phyloP scores from a whole-genome alignment of 2,888 invertebrate species.

The Caenorhabditis wallacei region DNA sequence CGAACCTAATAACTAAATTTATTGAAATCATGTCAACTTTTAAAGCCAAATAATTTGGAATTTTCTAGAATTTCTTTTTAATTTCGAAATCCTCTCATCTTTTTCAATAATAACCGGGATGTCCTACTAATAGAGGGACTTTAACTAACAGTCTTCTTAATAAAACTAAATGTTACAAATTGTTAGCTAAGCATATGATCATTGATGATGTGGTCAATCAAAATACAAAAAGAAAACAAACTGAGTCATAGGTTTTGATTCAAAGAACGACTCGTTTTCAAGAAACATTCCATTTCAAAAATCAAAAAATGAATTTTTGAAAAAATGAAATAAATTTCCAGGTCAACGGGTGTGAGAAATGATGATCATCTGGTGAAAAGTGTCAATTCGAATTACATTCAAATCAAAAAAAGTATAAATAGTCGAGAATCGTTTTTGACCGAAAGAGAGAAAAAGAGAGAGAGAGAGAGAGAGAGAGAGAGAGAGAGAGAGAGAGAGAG shows the following conservation, averaged over 20 bases:
- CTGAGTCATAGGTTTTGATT: neutral
- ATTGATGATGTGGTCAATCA: neutral
- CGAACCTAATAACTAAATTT: too few species aligned
- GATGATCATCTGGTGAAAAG: neutral
- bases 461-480: neutral
- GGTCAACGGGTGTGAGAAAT: slow-evolving; percentile 1
- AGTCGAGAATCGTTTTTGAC: neutral
- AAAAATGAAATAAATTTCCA: neutral
- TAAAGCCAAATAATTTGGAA: too few species aligned
- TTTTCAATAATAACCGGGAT: too few species aligned
- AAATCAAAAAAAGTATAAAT: neutral
- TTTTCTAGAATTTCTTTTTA: too few species aligned
- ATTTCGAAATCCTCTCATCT: too few species aligned
- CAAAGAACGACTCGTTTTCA: neutral
- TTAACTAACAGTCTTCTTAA: too few species aligned
- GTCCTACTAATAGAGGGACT: too few species aligned
- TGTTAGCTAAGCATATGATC: neutral
- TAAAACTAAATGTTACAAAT: too few species aligned
- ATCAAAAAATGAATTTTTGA: neutral
- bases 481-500: neutral
- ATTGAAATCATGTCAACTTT: too few species aligned
- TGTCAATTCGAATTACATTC: slow-evolving; percentile 14
- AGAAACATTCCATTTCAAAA: neutral
- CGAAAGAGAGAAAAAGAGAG: neutral
- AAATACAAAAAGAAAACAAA: neutral